Evolutionary conservation across 2,888 invertebrate genomes (phyloP).

Genomic region (Aromia moschata): DNA sequence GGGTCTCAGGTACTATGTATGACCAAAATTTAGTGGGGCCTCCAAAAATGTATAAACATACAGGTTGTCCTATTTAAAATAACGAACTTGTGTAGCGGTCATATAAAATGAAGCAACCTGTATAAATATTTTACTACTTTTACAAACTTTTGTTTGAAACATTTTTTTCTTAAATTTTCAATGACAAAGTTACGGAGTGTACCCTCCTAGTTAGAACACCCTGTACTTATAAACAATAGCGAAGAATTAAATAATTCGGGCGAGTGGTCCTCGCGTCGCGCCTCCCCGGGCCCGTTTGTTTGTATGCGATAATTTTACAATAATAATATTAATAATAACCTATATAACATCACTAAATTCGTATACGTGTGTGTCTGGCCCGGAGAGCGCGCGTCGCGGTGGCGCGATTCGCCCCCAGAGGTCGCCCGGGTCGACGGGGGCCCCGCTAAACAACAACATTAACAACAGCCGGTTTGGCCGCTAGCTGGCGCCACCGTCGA

Average conservation of each 20-base stretch:
- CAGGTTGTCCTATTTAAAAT: too few relatives aligned
- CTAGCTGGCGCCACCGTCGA: conserved; percentile 28
- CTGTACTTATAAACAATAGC: conserved; percentile 46
- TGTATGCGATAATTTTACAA: conserved; percentile 47
- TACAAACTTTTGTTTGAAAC: too few relatives aligned
- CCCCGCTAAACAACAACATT: conserved; percentile 44
- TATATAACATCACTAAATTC: conserved; percentile 59
- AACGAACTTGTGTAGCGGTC: too few relatives aligned
- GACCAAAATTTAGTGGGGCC: too few relatives aligned
- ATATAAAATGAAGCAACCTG: too few relatives aligned
- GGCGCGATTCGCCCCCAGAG: conserved; percentile 28
- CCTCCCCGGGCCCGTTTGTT: conserved; percentile 26
- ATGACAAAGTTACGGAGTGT: too few relatives aligned
- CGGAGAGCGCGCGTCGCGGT: conserved; percentile 29
- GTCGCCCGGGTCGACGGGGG: conserved; percentile 22
- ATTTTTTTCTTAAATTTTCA: too few relatives aligned
- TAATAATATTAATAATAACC: conserved; percentile 52
- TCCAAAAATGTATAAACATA: too few relatives aligned
- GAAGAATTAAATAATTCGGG: conserved; percentile 21
- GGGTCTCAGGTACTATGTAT: too few relatives aligned
- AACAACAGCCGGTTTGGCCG: conserved; percentile 44
- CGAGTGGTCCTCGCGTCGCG: conserved; percentile 19
- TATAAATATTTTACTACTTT: too few relatives aligned
- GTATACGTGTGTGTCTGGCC: conserved; percentile 55
- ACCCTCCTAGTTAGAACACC: too few relatives aligned